Percentiles rank a stretch among this genome's conserved stretches.
Conservation (phyloP, 2,797 vertebrate genomes). For the Cynopterus sphinx region DNA sequence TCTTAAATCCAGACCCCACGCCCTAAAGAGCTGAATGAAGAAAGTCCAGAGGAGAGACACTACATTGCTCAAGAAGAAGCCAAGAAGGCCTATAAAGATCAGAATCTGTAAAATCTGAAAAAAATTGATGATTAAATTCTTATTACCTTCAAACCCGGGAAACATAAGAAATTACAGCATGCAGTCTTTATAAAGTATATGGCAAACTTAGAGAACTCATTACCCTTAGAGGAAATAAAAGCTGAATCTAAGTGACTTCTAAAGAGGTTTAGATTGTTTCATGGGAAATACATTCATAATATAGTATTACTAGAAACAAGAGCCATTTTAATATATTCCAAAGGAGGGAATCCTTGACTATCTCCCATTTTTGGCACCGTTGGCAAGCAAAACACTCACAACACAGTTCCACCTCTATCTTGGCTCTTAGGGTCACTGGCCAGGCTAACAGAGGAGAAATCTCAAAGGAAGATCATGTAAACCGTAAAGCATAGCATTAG, state of each 20-base stretch:
- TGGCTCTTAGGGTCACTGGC: background rate
- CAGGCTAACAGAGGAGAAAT: no score
- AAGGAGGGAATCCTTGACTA: background rate
- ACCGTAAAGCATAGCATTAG: background rate
- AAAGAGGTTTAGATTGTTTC: background rate
- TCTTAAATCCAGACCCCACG: background rate
- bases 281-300: background rate
- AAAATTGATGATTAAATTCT: background rate
- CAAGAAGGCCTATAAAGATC: background rate
- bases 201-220: background rate
- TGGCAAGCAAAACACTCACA: background rate
- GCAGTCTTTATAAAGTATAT: background rate
- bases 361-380: background rate
- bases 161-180: background rate
- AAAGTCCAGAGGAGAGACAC: background rate
- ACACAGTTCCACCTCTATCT: background rate
- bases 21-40: background rate
- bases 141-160: background rate
- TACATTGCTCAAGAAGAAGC: background rate
- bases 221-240: background rate
- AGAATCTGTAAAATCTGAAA: background rate
- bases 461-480: background rate
- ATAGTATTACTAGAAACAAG: background rate
- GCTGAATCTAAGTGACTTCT: background rate
- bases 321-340: background rate